A percentile compares a stretch with the other conserved stretches of the same genome.
These are phyloP conservation scores for Hyles euphorbiae DNA, from an alignment of 1,140 invertebrate genomes.

Conservation along the genomic window DNA sequence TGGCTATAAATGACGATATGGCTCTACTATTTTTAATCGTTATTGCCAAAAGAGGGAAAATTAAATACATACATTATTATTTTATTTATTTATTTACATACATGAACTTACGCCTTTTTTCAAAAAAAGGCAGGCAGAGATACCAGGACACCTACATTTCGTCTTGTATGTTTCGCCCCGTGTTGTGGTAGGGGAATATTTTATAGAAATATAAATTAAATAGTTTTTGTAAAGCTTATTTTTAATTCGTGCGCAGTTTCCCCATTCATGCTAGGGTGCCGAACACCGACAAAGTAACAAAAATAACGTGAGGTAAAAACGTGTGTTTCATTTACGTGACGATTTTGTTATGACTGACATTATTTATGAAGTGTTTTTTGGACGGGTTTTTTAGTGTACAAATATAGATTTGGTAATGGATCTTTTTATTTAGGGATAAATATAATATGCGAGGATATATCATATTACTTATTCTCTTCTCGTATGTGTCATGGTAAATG, in stretches of 20 bases:
- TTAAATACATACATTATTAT: too few relatives aligned
- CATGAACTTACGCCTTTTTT: too few relatives aligned
- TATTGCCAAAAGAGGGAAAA: neutral
- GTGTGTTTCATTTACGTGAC: conserved; percentile 67
- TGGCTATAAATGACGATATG: neutral
- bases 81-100: too few relatives aligned
- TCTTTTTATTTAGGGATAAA: conserved; percentile 9
- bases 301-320: conserved; percentile 44
- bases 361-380: conserved; percentile 41
- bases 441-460: too few relatives aligned
- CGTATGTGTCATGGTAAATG: too few relatives aligned
- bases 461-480: too few relatives aligned
- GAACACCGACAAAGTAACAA: conserved; percentile 17
- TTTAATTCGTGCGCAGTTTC: neutral
- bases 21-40: neutral
- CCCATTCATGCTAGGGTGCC: conserved; percentile 1
- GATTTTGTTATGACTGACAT: conserved; percentile 69
- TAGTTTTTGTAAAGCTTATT: neutral
- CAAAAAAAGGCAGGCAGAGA: too few relatives aligned
- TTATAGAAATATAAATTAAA: too few relatives aligned
- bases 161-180: too few relatives aligned
- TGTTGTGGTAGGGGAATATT: neutral
- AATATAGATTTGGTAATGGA: conserved; percentile 29
- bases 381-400: conserved; percentile 18
- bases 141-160: too few relatives aligned